These are phyloP conservation scores for Saccostrea glomerata DNA, from an alignment of 1,140 invertebrate species.

Conservation along the genomic window DNA sequence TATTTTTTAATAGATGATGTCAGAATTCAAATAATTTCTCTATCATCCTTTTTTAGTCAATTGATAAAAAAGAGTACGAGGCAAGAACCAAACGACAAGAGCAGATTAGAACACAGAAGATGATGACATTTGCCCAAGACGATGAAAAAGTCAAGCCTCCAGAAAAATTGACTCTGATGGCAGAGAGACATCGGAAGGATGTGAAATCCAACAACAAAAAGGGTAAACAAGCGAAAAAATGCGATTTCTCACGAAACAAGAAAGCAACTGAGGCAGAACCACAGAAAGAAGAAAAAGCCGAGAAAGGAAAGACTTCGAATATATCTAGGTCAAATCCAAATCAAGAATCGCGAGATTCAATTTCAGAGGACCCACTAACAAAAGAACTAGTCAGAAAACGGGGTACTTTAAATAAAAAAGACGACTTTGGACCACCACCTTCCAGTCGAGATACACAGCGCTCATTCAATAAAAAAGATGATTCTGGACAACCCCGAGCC, in stretches of 20 bases:
- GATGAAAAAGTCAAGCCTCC: neutral
- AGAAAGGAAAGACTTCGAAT: neutral
- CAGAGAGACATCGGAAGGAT: constrained; percentile 2
- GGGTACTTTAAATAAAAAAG: neutral
- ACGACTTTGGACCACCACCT: no score
- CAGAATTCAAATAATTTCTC: neutral
- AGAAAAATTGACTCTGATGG: constrained; percentile 1
- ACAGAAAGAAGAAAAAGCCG: neutral
- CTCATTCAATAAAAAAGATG: no score
- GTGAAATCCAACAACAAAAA: neutral
- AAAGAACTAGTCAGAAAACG: neutral
- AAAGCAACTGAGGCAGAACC: neutral
- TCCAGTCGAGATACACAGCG: no score
- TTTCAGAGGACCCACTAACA: neutral
- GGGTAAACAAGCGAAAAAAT: neutral
- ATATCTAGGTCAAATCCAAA: neutral
- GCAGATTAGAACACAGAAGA: neutral
- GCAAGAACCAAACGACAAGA: constrained; percentile 7
- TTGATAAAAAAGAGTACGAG: neutral
- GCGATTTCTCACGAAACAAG: neutral
- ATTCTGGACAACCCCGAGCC: no score
- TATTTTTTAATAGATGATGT: neutral
- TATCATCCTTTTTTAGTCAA: neutral
- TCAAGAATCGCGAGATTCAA: neutral
- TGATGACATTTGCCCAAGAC: constrained; percentile 10